A percentile compares a stretch with the other conserved stretches of the same genome.
phyloP scores from a whole-genome alignment of 2,888 invertebrate species.

The Pimpla rufipes region DNA sequence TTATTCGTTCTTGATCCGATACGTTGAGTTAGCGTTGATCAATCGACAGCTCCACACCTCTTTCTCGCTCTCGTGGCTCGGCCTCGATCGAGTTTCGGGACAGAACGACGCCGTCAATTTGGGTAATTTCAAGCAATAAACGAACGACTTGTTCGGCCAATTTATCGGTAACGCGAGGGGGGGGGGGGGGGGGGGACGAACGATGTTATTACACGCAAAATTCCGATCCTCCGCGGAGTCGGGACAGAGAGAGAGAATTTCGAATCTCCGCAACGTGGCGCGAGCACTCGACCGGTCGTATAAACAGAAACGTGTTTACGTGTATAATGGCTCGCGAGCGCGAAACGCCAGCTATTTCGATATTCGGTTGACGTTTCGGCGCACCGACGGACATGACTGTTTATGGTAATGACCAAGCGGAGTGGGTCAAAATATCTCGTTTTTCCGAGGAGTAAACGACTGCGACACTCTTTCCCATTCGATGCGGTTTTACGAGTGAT shows the following conservation, averaged over 20 bases:
- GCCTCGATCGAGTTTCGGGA: no score
- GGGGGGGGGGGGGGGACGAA: no score
- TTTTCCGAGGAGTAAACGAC: background rate
- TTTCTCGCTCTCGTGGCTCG: no score
- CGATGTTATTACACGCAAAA: background rate
- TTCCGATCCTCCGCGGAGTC: background rate
- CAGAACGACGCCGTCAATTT: background rate
- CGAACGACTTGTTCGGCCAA: background rate
- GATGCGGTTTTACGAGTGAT: no score
- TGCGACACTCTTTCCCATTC: background rate
- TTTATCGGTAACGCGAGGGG: background rate
- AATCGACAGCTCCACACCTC: no score
- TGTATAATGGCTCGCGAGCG: background rate
- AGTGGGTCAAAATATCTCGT: background rate
- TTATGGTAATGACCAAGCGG: background rate
- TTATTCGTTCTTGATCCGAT: no score
- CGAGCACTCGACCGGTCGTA: background rate
- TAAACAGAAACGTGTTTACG: slow-evolving; percentile 6
- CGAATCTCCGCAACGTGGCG: background rate
- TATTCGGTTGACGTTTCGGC: slow-evolving; percentile 3
- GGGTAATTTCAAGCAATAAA: background rate
- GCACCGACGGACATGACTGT: background rate
- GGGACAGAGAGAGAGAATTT: background rate
- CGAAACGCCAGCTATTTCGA: background rate
- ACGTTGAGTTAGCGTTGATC: no score